These are phyloP conservation scores for Argopecten irradians DNA, from an alignment of 1,140 invertebrate species.

Conservation along the genomic window DNA sequence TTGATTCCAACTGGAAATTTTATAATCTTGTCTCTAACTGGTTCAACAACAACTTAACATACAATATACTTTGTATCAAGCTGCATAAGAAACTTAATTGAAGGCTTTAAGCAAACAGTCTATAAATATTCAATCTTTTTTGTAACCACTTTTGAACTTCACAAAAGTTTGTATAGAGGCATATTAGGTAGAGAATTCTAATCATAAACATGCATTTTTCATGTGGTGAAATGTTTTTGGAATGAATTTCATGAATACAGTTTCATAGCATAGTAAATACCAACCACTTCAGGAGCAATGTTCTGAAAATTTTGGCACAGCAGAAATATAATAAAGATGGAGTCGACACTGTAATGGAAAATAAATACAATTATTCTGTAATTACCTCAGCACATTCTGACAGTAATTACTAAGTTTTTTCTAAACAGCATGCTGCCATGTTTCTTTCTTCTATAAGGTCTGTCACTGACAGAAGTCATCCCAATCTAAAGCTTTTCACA, in stretches of 20 bases:
- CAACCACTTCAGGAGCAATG: neutral
- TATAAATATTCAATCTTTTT: neutral
- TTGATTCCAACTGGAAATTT: neutral
- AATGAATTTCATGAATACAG: neutral
- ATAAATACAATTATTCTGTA: slow-evolving; percentile 18
- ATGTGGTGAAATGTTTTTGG: neutral
- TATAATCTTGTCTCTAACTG: neutral
- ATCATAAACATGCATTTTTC: neutral
- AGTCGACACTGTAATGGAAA: neutral
- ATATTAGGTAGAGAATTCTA: neutral
- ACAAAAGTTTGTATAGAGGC: neutral
- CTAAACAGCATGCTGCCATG: neutral
- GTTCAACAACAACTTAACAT: neutral
- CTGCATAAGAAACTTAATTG: neutral
- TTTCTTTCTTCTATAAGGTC: neutral
- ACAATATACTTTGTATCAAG: neutral
- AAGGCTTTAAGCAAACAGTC: neutral
- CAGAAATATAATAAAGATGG: neutral
- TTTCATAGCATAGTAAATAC: neutral
- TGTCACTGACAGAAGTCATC: neutral
- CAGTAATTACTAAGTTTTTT: neutral
- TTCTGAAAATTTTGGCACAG: neutral
- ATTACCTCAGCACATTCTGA: neutral
- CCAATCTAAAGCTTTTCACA: neutral
- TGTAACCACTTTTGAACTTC: neutral